Evolutionary conservation across 1,140 invertebrate species (phyloP), one percentile per base, ranked within the genome.

Genomic region (Pachypeltis micranthus): DNA sequence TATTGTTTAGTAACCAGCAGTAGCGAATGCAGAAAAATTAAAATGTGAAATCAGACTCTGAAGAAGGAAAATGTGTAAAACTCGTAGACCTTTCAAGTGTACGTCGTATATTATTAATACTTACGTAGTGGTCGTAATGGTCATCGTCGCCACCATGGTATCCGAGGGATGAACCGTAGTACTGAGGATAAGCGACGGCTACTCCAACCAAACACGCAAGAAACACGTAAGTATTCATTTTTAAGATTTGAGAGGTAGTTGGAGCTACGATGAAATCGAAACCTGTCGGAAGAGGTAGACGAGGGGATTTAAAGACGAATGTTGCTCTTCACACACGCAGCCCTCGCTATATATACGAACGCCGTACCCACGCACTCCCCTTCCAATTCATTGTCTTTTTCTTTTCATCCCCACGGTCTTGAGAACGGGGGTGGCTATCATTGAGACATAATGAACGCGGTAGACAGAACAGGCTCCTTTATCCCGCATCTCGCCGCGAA

Each of bases 91-190:
- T n/a, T n/a, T n/a, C n/a, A n/a, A n/a, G n/a, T n/a, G n/a, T n/a
- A n/a, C n/a, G n/a, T n/a, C n/a, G n/a, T n/a, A n/a, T n/a, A n/a
- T n/a, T n/a, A 39, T 10, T 10, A 39, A 39, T 7, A 67, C 66
- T 67, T 58, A 67, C 64, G 47, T 67, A 67, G 59, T 67, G 59
- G 51, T 67, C 66, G 23, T 29, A 34, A 24, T 63, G 56, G 34
- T 60, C 57, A 58, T 64, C 47, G 47, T 62, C 28, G 3, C 23
- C 59, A 25, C 39, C 59, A 25, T 65, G 47, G 21, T 51, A 51
- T 51, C 47, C 47, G 21, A 14, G 47, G 10, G 47, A 51, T 10
- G 23, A 4, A 14, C 47, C 47, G 47, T 51, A 21, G 19, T 51
- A 21, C 7, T 51, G 19, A 10, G 7, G 47, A 21, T 7, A 21